Conservation (phyloP, 64 coral and sea anemone genomes). For the Stylophora pistillata region DNA sequence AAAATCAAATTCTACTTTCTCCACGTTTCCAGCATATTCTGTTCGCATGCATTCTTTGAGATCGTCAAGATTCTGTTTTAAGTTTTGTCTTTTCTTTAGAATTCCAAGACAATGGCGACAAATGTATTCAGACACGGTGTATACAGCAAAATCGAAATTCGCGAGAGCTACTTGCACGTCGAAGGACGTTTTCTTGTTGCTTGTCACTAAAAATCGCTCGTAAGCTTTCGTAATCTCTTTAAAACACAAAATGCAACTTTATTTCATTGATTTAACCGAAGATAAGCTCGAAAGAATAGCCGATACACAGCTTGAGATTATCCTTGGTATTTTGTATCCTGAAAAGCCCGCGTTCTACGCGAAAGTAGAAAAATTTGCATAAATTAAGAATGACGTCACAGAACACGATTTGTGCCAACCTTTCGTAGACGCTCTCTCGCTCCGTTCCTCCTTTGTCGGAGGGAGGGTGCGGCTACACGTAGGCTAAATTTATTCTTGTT, state of each 20-base stretch:
- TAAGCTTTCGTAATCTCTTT: neutral
- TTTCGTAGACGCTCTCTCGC: too few relatives aligned
- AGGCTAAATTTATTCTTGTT: too few relatives aligned
- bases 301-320: too few relatives aligned
- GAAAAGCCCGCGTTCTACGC: too few relatives aligned
- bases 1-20: neutral
- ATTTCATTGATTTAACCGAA: too few relatives aligned
- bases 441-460: too few relatives aligned
- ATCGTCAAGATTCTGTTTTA: neutral
- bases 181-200: neutral
- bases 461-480: too few relatives aligned
- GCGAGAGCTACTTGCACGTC: neutral
- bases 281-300: too few relatives aligned
- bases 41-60: neutral
- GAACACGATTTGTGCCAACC: too few relatives aligned
- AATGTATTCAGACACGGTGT: neutral
- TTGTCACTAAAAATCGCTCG: neutral
- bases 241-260: conserved; percentile 1
- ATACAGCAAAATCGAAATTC: neutral
- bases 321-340: too few relatives aligned
- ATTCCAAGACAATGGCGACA: neutral
- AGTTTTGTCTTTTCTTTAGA: neutral
- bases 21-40: neutral
- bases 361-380: too few relatives aligned
- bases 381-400: too few relatives aligned